Conservation (phyloP, 2,797 vertebrate species). For the Hippoglossus hippoglossus region DNA sequence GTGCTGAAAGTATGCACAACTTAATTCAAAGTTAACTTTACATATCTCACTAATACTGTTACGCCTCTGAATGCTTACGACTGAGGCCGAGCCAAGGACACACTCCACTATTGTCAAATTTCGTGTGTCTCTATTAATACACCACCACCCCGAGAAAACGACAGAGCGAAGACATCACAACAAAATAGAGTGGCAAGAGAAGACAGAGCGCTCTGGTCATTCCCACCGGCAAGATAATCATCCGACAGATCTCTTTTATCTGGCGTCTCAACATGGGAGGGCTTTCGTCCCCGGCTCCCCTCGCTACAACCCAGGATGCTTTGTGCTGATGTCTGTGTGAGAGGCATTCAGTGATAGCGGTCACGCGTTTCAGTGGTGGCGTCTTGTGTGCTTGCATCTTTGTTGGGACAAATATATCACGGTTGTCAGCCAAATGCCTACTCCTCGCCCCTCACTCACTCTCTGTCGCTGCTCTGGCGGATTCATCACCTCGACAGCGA, state of each 20-base stretch:
- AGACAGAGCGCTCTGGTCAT: constrained; percentile 23
- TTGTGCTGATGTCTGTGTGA: constrained; percentile 37
- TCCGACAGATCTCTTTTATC: constrained; percentile 67
- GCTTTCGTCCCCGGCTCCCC: constrained; percentile 16
- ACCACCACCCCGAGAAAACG: constrained; percentile 6
- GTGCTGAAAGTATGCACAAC: background rate
- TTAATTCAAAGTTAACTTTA: background rate
- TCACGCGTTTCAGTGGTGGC: constrained; percentile 14
- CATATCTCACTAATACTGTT: background rate
- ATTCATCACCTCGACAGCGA: constrained; percentile 1
- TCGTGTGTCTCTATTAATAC: constrained; percentile 5
- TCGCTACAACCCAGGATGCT: constrained; percentile 36
- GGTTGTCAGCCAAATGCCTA: constrained; percentile 34
- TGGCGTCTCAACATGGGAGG: constrained; percentile 34
- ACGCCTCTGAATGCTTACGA: background rate
- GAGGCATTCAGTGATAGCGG: constrained; percentile 34
- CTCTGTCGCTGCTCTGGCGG: background rate
- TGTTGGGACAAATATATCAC: constrained; percentile 47
- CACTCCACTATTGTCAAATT: constrained; percentile 2
- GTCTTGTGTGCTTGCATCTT: background rate
- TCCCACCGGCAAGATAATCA: constrained; percentile 59
- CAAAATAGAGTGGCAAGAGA: constrained; percentile 34
- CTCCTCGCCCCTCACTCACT: constrained; percentile 23
- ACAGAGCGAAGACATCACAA: constrained; percentile 15
- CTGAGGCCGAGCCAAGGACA: constrained; percentile 21